Conservation (phyloP, 2,888 invertebrate species). For the Rhagium mordax region DNA sequence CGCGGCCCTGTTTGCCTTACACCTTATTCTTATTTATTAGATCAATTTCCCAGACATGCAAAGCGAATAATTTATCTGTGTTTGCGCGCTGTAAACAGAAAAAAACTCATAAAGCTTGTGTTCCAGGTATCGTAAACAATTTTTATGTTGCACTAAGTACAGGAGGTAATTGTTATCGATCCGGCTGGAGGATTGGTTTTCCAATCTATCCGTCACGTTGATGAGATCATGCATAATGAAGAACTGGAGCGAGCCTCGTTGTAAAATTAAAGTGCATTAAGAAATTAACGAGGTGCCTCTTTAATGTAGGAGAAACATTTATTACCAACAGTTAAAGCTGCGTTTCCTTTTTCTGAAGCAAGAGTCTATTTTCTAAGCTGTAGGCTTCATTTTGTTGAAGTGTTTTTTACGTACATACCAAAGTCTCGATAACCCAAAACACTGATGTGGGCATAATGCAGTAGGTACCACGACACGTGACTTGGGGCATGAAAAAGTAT, state of each 20-base stretch:
- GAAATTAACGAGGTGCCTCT: background rate
- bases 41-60: slow-evolving; percentile 10
- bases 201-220: background rate
- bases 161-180: background rate
- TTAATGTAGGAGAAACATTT: background rate
- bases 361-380: too few species aligned
- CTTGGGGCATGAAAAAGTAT: too few species aligned
- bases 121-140: slow-evolving; percentile 7
- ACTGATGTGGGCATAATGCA: too few species aligned
- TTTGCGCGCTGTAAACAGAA: background rate
- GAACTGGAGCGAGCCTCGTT: background rate
- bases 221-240: background rate
- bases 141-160: slow-evolving; percentile 7
- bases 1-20: background rate
- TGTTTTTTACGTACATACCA: too few species aligned
- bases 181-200: background rate
- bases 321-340: too few species aligned
- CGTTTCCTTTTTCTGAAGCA: background rate
- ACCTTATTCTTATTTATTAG: slow-evolving; percentile 1
- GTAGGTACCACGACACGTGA: too few species aligned
- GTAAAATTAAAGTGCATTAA: background rate
- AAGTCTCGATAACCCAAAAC: too few species aligned
- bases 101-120: background rate
- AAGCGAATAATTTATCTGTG: slow-evolving; percentile 9
- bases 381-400: too few species aligned